These are phyloP conservation scores for Drosophila eugracilis DNA, from an alignment of 1,140 invertebrate genomes.

Conservation along the genomic window DNA sequence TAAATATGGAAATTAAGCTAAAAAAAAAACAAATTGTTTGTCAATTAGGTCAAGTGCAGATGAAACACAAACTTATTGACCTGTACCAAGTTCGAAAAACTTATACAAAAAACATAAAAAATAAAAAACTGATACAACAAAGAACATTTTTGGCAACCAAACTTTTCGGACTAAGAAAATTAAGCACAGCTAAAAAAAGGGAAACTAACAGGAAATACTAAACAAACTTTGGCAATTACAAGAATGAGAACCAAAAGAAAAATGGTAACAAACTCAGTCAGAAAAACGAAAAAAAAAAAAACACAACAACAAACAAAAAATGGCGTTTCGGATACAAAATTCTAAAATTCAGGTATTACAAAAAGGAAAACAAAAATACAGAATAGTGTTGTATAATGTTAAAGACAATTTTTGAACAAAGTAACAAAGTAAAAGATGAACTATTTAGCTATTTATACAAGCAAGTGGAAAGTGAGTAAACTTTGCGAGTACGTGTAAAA, in stretches of 20 bases:
- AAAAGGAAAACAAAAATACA: constrained; percentile 62
- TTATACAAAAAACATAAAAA: too few relatives aligned
- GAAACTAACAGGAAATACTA: constrained; percentile 34
- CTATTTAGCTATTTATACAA: constrained; percentile 78
- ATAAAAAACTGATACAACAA: constrained; percentile 10
- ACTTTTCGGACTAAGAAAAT: constrained; percentile 62
- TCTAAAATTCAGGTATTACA: constrained; percentile 85
- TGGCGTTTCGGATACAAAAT: constrained; percentile 85
- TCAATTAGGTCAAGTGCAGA: constrained; percentile 68
- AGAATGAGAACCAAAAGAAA: constrained; percentile 31
- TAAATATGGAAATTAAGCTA: constrained; percentile 35
- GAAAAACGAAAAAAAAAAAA: constrained; percentile 24
- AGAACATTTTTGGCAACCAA: constrained; percentile 62
- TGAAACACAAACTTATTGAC: constrained; percentile 26
- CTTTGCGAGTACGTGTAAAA: constrained; percentile 61
- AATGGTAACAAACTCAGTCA: constrained; percentile 55
- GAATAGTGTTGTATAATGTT: constrained; percentile 82
- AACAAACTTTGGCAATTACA: constrained; percentile 59
- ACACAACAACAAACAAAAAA: constrained; percentile 57
- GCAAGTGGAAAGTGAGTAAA: constrained; percentile 45
- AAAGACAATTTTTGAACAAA: constrained; percentile 67
- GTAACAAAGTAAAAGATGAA: constrained; percentile 53
- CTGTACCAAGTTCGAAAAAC: constrained; percentile 32
- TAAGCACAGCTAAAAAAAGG: constrained; percentile 36
- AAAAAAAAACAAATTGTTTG: constrained; percentile 41